Conservation (phyloP, 2,113 vertebrate genomes). For the Rhinolophus sinicus region DNA sequence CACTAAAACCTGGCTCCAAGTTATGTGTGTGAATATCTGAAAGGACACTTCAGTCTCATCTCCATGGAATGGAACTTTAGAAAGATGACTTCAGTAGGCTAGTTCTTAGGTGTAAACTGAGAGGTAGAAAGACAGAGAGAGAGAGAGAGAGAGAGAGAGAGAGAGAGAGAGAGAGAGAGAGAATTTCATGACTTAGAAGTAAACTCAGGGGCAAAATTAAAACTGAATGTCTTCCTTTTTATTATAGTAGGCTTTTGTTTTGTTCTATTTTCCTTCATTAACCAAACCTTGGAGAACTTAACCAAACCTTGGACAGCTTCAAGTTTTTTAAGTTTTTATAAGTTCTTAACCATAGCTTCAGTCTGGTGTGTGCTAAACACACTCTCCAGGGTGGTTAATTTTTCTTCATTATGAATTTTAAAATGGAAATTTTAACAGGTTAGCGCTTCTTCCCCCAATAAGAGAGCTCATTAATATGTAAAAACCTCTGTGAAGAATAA, state of each 20-base stretch:
- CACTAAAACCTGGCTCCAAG: neutral
- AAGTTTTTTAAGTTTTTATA: neutral
- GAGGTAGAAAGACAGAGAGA: neutral
- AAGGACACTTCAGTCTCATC: neutral
- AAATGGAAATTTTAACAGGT: slow-evolving; percentile 57
- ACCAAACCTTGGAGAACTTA: too few species aligned
- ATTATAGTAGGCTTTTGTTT: neutral
- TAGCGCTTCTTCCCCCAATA: slow-evolving; percentile 4
- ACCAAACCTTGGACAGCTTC: neutral
- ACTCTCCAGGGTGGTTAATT: neutral
- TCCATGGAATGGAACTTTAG: neutral
- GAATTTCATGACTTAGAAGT: neutral
- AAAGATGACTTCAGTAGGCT: neutral
- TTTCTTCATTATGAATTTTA: slow-evolving; percentile 59
- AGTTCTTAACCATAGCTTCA: neutral
- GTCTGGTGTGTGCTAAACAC: neutral
- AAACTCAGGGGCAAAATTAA: neutral
- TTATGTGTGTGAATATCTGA: neutral
- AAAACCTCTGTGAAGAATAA: neutral
- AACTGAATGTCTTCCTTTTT: neutral
- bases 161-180: too few species aligned
- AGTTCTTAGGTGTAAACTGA: neutral
- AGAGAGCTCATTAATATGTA: slow-evolving; percentile 32
- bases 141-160: too few species aligned
- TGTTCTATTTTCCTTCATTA: neutral